phyloP scores from a whole-genome alignment of 2,888 invertebrate genomes.

The Pristionchus maxplancki region DNA sequence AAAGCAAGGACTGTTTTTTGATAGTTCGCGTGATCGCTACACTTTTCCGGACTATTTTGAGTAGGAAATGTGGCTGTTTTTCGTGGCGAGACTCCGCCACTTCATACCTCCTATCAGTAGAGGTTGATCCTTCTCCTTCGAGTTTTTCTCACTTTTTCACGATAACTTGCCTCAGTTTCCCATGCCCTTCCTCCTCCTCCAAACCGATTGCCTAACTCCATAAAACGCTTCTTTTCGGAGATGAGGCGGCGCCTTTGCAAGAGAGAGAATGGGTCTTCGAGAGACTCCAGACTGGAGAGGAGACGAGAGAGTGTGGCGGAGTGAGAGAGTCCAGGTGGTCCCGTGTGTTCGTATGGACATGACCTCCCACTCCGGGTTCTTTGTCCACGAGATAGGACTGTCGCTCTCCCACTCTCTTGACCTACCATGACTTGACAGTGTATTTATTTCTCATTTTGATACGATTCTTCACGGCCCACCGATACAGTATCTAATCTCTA shows the following conservation, averaged over 20 bases:
- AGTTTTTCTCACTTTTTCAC: not conserved
- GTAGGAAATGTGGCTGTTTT: not conserved
- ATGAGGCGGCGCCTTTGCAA: not conserved
- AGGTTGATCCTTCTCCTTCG: not conserved
- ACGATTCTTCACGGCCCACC: too few relatives aligned
- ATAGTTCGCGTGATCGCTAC: not conserved
- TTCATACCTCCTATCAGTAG: not conserved
- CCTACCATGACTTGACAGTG: not conserved
- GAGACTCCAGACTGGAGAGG: slow-evolving; percentile 27
- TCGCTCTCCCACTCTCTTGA: slow-evolving; percentile 7
- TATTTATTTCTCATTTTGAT: too few relatives aligned
- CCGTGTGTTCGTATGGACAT: slow-evolving; percentile 33
- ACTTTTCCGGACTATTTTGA: not conserved
- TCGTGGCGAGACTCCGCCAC: not conserved
- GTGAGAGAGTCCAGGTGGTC: slow-evolving; percentile 35
- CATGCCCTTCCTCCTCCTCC: not conserved
- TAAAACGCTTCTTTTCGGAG: slow-evolving; percentile 5
- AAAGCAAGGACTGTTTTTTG: not conserved
- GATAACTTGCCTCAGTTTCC: not conserved
- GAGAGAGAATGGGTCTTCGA: slow-evolving; percentile 6
- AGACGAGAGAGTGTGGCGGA: not conserved
- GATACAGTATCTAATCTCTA: not conserved
- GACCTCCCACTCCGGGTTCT: slow-evolving; percentile 45
- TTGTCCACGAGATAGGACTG: not conserved
- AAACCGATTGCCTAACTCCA: slow-evolving; percentile 19